Evolutionary conservation across 2,113 vertebrate species (phyloP).

Genomic region (Globicephala melas): DNA sequence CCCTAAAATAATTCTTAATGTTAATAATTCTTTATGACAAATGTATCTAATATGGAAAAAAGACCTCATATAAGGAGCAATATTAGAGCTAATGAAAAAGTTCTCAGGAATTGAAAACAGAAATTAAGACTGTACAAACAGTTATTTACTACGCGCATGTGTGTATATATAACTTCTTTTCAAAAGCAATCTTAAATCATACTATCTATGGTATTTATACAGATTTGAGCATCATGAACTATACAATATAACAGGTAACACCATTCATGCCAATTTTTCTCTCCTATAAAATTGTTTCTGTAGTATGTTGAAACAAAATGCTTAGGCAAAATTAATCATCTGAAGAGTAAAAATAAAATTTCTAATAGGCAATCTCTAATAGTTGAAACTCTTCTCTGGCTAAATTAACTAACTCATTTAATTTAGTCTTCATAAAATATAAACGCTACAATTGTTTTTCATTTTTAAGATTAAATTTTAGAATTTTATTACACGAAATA

Average conservation of each 20-base stretch:
- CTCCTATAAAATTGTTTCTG: constrained; percentile 52
- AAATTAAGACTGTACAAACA: constrained; percentile 52
- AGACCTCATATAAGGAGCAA: neutral
- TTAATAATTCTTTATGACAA: neutral
- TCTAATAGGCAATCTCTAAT: neutral
- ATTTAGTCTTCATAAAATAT: neutral
- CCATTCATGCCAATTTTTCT: neutral
- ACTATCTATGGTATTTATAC: neutral
- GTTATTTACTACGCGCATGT: constrained; percentile 26
- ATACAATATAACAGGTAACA: constrained; percentile 41
- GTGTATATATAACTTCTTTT: constrained; percentile 19
- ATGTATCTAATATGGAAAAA: constrained; percentile 10
- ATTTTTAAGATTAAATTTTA: neutral
- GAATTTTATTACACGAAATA: neutral
- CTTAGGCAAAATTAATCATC: constrained; percentile 51
- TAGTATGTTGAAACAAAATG: constrained; percentile 63
- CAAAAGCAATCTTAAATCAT: constrained; percentile 51
- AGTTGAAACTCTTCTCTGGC: neutral
- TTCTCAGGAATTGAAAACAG: constrained; percentile 2
- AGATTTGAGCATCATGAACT: neutral
- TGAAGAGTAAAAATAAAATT: constrained; percentile 55
- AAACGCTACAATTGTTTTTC: neutral
- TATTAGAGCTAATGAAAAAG: neutral
- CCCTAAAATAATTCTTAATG: neutral
- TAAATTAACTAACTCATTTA: constrained; percentile 22